Base-by-base conservation (phyloP, 2,113 vertebrate species). In the Recurvirostra avosetta region DNA sequence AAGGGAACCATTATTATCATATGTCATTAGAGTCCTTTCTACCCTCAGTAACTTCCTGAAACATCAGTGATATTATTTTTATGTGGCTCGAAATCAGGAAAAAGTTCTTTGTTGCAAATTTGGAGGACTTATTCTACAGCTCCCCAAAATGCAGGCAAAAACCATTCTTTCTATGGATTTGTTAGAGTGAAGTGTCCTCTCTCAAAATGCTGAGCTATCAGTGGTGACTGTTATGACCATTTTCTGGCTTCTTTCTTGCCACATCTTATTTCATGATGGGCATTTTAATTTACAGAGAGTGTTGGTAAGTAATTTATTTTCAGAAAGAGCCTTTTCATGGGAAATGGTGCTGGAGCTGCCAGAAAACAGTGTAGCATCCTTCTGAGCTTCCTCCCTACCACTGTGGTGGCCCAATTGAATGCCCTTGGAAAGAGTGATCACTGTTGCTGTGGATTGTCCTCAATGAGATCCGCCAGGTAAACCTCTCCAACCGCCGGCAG, bases 341-440 rank as follows among this genome's bases (percentile, higher is more conserved):
- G 32, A 61, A 78, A 22, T 22, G 21, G 38, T 45, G 6, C 21
- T 67, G 21, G n/a, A 67, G 22, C 6, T 88, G 16, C 32, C n/a
- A 82, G 70, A 38, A 74, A 75, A n/a, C 4, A 47, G 2, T 0
- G 1, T 16, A 63, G 0, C 22, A 53, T n/a, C 17, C 14, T 86
- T 74, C 67, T 68, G 27, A 66, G 11, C 17, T 84, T 79, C 40
- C 45, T 76, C 10, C 32, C 30, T 19, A 22, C 7, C 45, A 0
- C 11, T 53, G 0, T 7, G 11, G 34, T 30, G 53, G 10, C 18
- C 21, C 18, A 56, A 16, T 13, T 30, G 18, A 86, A 65, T 25
- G 15, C 12, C 23, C 61, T 71, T 2, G 0, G 43, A 85, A 32
- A 36, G 13, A 38, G 15, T 5, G 23, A 53, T 16, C 55, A 5